Evolutionary conservation across 2,113 vertebrate species (phyloP).

Genomic region (Epinephelus moara): DNA sequence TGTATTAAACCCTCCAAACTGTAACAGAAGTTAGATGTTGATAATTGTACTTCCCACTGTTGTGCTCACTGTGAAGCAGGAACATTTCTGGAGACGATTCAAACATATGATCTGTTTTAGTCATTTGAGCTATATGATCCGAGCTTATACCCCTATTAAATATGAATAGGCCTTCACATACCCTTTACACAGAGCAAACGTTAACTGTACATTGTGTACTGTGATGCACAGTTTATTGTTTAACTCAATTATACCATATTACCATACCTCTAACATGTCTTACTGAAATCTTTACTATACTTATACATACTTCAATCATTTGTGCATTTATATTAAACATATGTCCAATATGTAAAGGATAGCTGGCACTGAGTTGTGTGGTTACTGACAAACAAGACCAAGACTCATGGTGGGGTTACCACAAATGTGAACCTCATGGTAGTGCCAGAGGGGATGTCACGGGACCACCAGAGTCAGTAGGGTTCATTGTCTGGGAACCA

Average conservation of each 20-base stretch:
- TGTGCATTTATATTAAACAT: not conserved
- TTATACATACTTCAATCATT: not conserved
- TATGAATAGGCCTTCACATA: not conserved
- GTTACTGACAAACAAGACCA: not conserved
- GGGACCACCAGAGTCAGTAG: not conserved
- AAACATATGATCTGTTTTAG: not conserved
- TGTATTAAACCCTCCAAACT: not conserved
- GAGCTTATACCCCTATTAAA: not conserved
- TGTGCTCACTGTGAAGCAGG: not conserved
- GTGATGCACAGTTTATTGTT: not conserved
- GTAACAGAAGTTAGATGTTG: not conserved
- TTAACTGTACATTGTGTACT: not conserved
- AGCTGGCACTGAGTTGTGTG: not conserved
- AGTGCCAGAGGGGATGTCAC: not conserved
- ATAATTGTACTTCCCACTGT: not conserved
- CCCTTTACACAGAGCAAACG: not conserved
- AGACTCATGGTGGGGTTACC: not conserved
- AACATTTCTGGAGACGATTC: not conserved
- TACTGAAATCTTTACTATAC: not conserved
- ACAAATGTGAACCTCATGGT: not conserved
- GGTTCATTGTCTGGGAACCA: not conserved
- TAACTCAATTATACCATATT: too few species aligned
- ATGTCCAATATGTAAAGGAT: not conserved
- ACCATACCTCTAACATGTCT: not conserved
- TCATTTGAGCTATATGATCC: not conserved